These are phyloP conservation scores for Machimus atricapillus DNA, from an alignment of 2,888 invertebrate genomes.

Conservation along the genomic window DNA sequence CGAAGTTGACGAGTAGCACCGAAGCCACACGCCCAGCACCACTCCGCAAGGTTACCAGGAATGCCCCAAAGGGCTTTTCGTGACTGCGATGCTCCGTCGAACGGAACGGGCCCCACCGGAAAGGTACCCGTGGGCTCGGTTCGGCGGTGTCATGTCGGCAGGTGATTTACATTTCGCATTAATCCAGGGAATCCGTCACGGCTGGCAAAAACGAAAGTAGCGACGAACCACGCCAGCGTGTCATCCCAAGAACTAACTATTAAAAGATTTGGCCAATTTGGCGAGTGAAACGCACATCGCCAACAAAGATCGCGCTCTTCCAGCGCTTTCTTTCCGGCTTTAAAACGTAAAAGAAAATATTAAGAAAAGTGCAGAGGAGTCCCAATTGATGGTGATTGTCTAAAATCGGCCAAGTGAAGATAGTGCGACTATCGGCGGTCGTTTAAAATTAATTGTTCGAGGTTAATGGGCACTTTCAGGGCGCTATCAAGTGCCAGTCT, in stretches of 20 bases:
- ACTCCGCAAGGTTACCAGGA: neutral
- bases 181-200: slow-evolving; percentile 3
- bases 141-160: slow-evolving; percentile 16
- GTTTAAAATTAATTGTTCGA: slow-evolving; percentile 8
- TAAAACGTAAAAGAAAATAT: neutral
- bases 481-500: neutral
- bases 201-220: neutral
- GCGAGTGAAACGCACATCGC: neutral
- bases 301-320: neutral
- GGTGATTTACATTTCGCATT: slow-evolving; percentile 26
- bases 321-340: neutral
- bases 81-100: neutral
- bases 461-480: neutral
- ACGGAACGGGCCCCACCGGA: neutral
- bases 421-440: neutral
- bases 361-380: neutral
- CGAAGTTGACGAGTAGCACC: neutral
- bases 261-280: neutral
- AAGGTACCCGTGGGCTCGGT: neutral
- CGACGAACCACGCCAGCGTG: neutral
- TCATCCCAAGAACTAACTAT: neutral
- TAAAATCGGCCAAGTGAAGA: slow-evolving; percentile 11
- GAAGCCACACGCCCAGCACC: neutral
- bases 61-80: neutral
- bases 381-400: neutral